These are phyloP conservation scores for human (Homo sapiens) DNA, from an alignment of 2,113 vertebrate species.

Conservation along the genomic window GRCh38 chr2:178804001-178804500, in stretches of 20 bases:
- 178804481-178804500: neutral
- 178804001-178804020: neutral
- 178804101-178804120: neutral
- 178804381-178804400: neutral
- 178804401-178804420: constrained; percentile 18
- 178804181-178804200: neutral
- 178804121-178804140: neutral
- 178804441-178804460: neutral
- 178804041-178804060: neutral
- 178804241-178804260: constrained; percentile 51
- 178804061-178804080: neutral
- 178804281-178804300: constrained; percentile 59
- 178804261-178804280: constrained; percentile 38
- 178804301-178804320: constrained; percentile 64
- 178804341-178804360: constrained; percentile 70
- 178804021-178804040: constrained; percentile 4
- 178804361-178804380: constrained; percentile 52
- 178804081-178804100: neutral
- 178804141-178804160: neutral
- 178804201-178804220: neutral
- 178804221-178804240: neutral
- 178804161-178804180: neutral
- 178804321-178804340: constrained; percentile 64
- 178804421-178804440: neutral
- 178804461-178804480: neutral